A percentile compares a stretch with the other conserved stretches of the same genome.
Evolutionary conservation across 37 sponge, comb jelly and placozoan species (phyloP).

Genomic region (Ianthella basta): DNA sequence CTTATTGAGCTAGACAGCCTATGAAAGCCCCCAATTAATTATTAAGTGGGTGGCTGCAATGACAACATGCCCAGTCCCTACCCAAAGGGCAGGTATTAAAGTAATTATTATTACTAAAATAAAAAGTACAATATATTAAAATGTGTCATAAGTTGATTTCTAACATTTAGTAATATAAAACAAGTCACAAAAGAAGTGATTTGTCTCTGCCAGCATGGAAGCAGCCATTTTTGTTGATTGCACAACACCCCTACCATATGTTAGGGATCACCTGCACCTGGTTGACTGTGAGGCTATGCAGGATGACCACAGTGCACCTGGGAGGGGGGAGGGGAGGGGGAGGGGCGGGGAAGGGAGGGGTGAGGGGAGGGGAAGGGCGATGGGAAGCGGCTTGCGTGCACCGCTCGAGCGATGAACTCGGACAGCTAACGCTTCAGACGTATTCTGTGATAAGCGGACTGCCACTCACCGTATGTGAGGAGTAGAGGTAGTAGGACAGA

Average conservation of each 20-base stretch:
- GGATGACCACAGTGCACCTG: not conserved
- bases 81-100: not conserved
- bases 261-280: conserved; percentile 20
- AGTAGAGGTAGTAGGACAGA: too few species aligned
- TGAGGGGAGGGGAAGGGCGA: too few species aligned
- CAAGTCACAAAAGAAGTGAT: not conserved
- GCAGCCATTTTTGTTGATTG: conserved; percentile 9
- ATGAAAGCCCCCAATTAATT: too few species aligned
- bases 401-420: too few species aligned
- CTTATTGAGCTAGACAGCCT: too few species aligned
- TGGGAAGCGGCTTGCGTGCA: too few species aligned
- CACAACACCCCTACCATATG: not conserved
- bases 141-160: too few species aligned
- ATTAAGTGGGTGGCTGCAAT: too few species aligned
- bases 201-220: conserved; percentile 26
- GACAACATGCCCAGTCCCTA: not conserved
- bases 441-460: too few species aligned
- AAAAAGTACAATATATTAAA: not conserved
- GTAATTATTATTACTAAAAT: not conserved
- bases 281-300: not conserved
- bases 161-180: too few species aligned
- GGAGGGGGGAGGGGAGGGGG: not conserved
- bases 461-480: too few species aligned
- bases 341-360: not conserved
- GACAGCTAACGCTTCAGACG: too few species aligned